Evolutionary conservation across 92 coral and sea anemone genomes (phyloP), one percentile per base, ranked within the genome.

Genomic region (Anthopleura xanthogrammica): DNA sequence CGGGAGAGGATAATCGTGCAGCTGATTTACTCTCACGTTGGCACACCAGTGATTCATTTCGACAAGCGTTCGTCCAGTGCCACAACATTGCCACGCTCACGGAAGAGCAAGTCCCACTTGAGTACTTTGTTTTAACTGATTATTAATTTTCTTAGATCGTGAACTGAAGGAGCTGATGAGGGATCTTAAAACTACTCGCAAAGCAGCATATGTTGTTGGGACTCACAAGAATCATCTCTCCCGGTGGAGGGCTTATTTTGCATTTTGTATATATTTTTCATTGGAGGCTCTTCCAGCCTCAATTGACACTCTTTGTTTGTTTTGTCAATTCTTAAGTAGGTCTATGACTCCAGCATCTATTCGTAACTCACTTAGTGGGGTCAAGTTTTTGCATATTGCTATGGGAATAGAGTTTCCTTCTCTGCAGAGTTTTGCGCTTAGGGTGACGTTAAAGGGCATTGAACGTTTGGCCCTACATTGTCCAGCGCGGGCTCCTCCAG

Each of bases 351-450:
- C 87, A 7, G 77, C 16, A 29, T 85, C 87, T 12, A 78, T 85
- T 7, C 20, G 78, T 1, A 85, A 85, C 55, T 78, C 78, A 55
- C 36, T 86, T 40, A 86, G 89, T 46, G 89, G 86, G 83, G 86
- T 86, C 48, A 86, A 77, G 77, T 52, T 77, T 3, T 20, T 86
- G 46, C 89, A 86, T 39, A 52, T 86, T 75, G 74, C 72, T 41
- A 36, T 16, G 43, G 83, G 83, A 2, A 54, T 48, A 36, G 78
- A 54, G 9, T 85, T 85, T 70, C 70, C 62, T 2, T 68, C 68
- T 52, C 57, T 76, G 10, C 29, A 74, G 52, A 8, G 79, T 1
- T 55, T 41, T 29, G 83, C 73, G 71, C 66, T 79, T 55, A 83
- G 72, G 42, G 71, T 85, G 46, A 85, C 84, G 20, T 42, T 85